These are phyloP conservation scores for Musca vetustissima DNA, from an alignment of 1,140 invertebrate genomes.

Conservation along the genomic window DNA sequence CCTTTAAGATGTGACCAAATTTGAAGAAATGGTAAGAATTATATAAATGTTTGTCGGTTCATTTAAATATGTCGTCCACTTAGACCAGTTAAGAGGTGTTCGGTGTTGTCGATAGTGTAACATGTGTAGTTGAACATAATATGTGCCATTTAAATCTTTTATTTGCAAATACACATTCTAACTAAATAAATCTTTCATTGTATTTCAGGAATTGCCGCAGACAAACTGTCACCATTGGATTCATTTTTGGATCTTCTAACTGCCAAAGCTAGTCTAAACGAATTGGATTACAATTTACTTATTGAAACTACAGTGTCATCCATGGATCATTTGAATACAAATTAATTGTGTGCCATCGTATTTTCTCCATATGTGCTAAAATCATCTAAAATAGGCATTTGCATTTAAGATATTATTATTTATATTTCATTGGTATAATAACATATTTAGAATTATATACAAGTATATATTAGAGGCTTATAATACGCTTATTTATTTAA, in stretches of 20 bases:
- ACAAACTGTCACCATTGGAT: slow-evolving; percentile 75
- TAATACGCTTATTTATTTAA: too few relatives aligned
- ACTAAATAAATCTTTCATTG: background rate
- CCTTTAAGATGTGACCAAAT: background rate
- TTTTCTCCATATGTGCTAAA: slow-evolving; percentile 3
- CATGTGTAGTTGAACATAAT: background rate
- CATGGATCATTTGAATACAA: slow-evolving; percentile 43
- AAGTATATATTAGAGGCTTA: too few relatives aligned
- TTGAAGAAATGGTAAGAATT: background rate
- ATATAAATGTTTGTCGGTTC: background rate
- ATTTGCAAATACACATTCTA: background rate
- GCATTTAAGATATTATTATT: too few relatives aligned
- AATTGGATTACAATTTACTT: slow-evolving; percentile 77
- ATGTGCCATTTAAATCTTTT: too few relatives aligned
- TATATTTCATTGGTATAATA: too few relatives aligned
- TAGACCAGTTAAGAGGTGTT: too few relatives aligned
- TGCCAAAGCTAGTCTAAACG: slow-evolving; percentile 79
- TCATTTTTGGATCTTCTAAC: slow-evolving; percentile 82
- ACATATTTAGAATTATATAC: too few relatives aligned
- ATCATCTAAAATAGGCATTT: too few relatives aligned
- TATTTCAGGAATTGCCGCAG: slow-evolving; percentile 67
- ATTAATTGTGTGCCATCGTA: slow-evolving; percentile 19
- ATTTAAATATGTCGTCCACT: too few relatives aligned
- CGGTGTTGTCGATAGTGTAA: background rate
- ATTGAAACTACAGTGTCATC: slow-evolving; percentile 73